Evolutionary conservation across 2,113 vertebrate species (phyloP), one percentile per base, ranked within the genome.

Genomic region (Amblyopsis rosae): DNA sequence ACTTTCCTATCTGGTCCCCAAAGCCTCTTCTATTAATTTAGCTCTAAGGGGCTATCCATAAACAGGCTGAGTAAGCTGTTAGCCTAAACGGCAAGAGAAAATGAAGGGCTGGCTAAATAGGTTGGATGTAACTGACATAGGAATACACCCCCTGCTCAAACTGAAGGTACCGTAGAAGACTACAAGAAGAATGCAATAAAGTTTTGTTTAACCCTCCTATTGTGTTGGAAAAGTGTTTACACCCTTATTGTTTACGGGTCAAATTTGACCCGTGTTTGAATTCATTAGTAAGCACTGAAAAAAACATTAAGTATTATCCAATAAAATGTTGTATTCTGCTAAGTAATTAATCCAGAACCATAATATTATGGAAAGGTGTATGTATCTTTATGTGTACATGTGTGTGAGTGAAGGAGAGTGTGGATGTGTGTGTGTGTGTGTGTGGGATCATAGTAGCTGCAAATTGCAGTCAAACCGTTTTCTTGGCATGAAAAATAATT

Each of bases 21-120:
- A 84, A 90, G 91, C 84, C 84, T 88, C 84, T 77, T 91, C 88
- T 90, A 89, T 91, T 91, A 85, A 91, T 91, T 90, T 88, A 90
- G 85, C 88, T 90, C 88, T 84, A 69, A 91, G 89, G 87, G 83
- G 77, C 87, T 76, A 86, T 91, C 90, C 83, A 88, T 89, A 89
- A 91, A 90, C 87, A 89, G 86, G 76, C 81, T 85, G 83, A 90
- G 89, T 87, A 87, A 89, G 90, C 82, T 85, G 89, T 91, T 90
- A 87, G 83, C 86, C 88, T 82, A 85, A 91, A 90, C 66, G 77
- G 80, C 64, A 70, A 71, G 87, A 81, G 79, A 78, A 88, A 89
- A 90, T 86, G 89, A 90, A 84, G 72, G 86, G 80, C 79, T 81
- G 68, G 67, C 85, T 87, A 88, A 89, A 87, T 86, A 86, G 85